Evolutionary conservation across 2,888 invertebrate genomes (phyloP).

Genomic region (Andrena minutula): DNA sequence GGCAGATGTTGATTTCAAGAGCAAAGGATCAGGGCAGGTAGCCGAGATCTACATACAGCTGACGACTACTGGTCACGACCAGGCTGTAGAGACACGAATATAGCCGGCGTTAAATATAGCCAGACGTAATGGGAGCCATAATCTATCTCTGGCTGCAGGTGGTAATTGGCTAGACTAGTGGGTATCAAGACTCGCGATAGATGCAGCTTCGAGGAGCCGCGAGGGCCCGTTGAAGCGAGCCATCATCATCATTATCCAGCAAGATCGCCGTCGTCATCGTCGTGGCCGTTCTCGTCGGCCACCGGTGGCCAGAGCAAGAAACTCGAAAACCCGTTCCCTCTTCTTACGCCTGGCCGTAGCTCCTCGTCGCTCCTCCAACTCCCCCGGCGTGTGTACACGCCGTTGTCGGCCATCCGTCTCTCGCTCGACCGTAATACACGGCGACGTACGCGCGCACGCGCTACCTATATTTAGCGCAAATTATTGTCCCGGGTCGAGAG

Average conservation of each 20-base stretch:
- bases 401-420: constrained; percentile 21
- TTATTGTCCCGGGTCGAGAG: constrained; percentile 73
- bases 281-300: constrained; percentile 39
- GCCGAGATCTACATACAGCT: constrained; percentile 20
- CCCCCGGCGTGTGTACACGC: constrained; percentile 3
- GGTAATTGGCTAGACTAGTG: constrained; percentile 69
- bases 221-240: constrained; percentile 33
- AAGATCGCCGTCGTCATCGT: constrained; percentile 60
- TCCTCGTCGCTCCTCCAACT: constrained; percentile 14
- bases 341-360: constrained; percentile 24
- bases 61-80: constrained; percentile 14
- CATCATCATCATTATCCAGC: constrained; percentile 61
- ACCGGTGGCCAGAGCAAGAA: constrained; percentile 62
- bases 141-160: constrained; percentile 73
- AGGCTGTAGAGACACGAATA: constrained; percentile 29
- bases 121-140: constrained; percentile 70
- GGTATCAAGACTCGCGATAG: constrained; percentile 58
- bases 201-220: constrained; percentile 26
- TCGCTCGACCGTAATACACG: constrained; percentile 59
- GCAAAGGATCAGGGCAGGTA: not conserved
- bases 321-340: constrained; percentile 67
- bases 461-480: constrained; percentile 80
- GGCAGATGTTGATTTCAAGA: not conserved
- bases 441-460: constrained; percentile 62
- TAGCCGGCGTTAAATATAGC: constrained; percentile 70